A percentile compares a stretch with the other conserved stretches of the same genome.
phyloP scores from a whole-genome alignment of 2,888 invertebrate genomes.

The Synergus umbraculus region DNA sequence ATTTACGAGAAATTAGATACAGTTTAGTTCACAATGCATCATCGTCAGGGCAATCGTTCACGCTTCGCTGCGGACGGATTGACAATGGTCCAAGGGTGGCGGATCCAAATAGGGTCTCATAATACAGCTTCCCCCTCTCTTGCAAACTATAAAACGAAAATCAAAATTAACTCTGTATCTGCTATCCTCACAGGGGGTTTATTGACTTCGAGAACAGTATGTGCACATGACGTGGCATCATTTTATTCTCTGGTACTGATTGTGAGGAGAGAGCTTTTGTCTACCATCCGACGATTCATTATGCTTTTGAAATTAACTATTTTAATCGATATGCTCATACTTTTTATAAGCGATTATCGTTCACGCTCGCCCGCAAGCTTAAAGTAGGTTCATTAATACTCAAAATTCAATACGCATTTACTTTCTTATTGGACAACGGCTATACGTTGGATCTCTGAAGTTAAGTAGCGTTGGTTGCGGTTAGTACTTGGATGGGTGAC shows the following conservation, averaged over 20 bases:
- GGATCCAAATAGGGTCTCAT: conserved; percentile 35
- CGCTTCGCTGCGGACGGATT: conserved; percentile 37
- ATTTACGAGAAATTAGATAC: conserved; percentile 48
- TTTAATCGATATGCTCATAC: conserved; percentile 15
- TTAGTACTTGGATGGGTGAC: too few relatives aligned
- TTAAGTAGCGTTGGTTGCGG: too few relatives aligned
- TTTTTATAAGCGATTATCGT: conserved; percentile 11
- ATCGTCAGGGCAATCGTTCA: conserved; percentile 43
- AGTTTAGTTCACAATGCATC: conserved; percentile 44
- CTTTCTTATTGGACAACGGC: not conserved
- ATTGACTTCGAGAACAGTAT: conserved; percentile 31
- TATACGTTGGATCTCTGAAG: too few relatives aligned
- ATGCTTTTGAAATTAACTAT: conserved; percentile 1
- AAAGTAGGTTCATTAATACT: not conserved
- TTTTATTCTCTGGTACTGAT: conserved; percentile 9
- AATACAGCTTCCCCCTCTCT: not conserved
- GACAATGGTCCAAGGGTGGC: conserved; percentile 35
- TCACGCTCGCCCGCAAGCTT: not conserved
- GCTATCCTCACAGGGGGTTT: conserved; percentile 15
- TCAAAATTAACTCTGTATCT: conserved; percentile 12
- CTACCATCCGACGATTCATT: conserved; percentile 21
- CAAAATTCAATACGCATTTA: not conserved
- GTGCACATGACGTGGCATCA: conserved; percentile 19
- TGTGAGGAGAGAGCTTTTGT: not conserved
- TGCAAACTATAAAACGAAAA: conserved; percentile 24